Base-by-base conservation (phyloP, 37 sponge, comb jelly and placozoan genomes). In the Theonella swinhoei region DNA sequence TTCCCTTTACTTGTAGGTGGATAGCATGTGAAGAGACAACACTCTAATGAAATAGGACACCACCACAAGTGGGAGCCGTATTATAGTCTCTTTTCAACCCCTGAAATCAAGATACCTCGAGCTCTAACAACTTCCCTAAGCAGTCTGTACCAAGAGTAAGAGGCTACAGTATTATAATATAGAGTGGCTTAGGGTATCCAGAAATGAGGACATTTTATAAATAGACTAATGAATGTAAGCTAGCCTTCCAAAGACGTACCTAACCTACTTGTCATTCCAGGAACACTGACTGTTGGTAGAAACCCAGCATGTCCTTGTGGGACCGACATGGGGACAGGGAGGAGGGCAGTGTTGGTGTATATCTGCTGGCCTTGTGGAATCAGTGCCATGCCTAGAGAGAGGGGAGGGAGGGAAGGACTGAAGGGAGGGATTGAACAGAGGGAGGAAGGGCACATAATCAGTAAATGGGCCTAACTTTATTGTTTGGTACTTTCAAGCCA, bases 311-410 rank as follows among this genome's bases (percentile, higher is more conserved):
- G 54, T 7, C 54, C 54, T 14, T 47, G 54, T 47, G 54, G 14
- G 54, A 47, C 54, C 14, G 83, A 42, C 78, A 78, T 78, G 1
- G 78, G 78, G 7, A 78, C 65, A 31, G 78, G 78, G 66, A 78
- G 40, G 65, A 78, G 23, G 9, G 62, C 78, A 39, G 78, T 64
- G n/a, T 61, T 32, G 26, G 65, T 1, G 35, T 64, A 78, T 32
- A 78, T 14, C 22, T 78, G 64, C 25, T 78, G 78, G 65, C 78
- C 41, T 5, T 41, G 28, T 33, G 69, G 69, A 7, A 26, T 26
- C 34, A 32, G 5, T 17, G 78, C 40, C 66, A 78, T 64, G 54
- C 54, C 54, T 47, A 14, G 11, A 37, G 41, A 17, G 68, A 33
- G 33, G 34, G 4, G 77, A 29, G 7, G 64, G 11, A 19, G 64